Evolutionary conservation across 2,113 vertebrate genomes (phyloP), one percentile per base, ranked within the genome.

Genomic region (Agelaius tricolor): DNA sequence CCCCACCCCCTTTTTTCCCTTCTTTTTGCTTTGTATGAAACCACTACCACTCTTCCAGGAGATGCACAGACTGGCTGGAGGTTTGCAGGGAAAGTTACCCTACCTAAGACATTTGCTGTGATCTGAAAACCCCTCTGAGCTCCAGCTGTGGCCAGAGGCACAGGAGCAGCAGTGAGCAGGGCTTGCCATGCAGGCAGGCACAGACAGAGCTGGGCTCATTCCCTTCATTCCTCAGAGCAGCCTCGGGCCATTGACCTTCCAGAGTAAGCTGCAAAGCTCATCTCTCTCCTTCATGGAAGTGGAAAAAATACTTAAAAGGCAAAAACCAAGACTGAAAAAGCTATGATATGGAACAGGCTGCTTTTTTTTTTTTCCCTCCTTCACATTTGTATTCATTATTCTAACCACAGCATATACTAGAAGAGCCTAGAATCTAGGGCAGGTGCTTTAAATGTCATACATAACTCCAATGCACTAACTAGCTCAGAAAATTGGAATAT

Each of bases 1-100:
- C 5, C 12, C 5, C 3, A 0, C 21, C 4, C 12, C 8, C 13
- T 13, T 33, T 22, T 31, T 26, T 22, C 0, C 14, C 6, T 16
- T 15, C 4, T 9, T 43, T 24, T 55, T 35, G 4, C 6, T 51
- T 46, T 24, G 12, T 46, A 9, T 61, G 73, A 35, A 81, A 87
- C 61, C 6, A 3, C 15, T 21, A 13, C 10, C 8, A 10, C 9
- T 7, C 49, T 71, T 87, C 37, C 47, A 62, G 22, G 35, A 82
- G n/a, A 66, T 11, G 7, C 5, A 71, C 13, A 59, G 33, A 28
- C 22, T 67, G 35, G 66, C 58, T 77, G 30, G 24, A 85, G 58
- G 30, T 52, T 95, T 92, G 39, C 28, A 88, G 67, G 11, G 30
- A 22, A 89, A 71, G 43, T 33, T 49, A 58, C 43, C 43, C 22